Percentiles rank a stretch among this genome's conserved stretches.
These are phyloP conservation scores for Nipponacmea schrenckii DNA, from an alignment of 2,888 invertebrate genomes.

Conservation along the genomic window DNA sequence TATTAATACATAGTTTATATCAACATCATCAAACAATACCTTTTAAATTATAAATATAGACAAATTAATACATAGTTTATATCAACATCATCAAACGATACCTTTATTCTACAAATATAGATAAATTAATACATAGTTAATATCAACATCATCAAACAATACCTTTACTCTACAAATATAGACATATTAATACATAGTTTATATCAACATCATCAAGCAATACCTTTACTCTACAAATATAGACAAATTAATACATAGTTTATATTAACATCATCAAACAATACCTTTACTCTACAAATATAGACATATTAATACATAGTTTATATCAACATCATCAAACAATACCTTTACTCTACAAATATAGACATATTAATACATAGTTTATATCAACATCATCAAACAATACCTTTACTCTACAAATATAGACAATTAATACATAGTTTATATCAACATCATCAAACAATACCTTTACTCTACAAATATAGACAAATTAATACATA, in stretches of 20 bases:
- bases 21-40: constrained; percentile 57
- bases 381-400: constrained; percentile 57
- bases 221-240: constrained; percentile 37
- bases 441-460: constrained; percentile 57
- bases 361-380: constrained; percentile 31
- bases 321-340: constrained; percentile 57
- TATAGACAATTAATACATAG: constrained; percentile 27
- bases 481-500: constrained; percentile 30
- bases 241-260: constrained; percentile 33
- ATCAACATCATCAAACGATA: constrained; percentile 58
- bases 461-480: constrained; percentile 38
- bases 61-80: constrained; percentile 31
- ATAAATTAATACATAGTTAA: constrained; percentile 35
- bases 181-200: constrained; percentile 29
- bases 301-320: constrained; percentile 29
- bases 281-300: constrained; percentile 38
- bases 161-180: constrained; percentile 38
- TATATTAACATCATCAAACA: constrained; percentile 57
- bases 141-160: constrained; percentile 56
- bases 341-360: constrained; percentile 38
- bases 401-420: constrained; percentile 38
- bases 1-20: constrained; percentile 39
- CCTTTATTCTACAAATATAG: constrained; percentile 33
- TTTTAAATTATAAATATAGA: constrained; percentile 32
- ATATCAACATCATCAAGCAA: constrained; percentile 57